Evolutionary conservation across 2,888 invertebrate species (phyloP), one percentile per base, ranked within the genome.

Genomic region (Coenonympha arcania): DNA sequence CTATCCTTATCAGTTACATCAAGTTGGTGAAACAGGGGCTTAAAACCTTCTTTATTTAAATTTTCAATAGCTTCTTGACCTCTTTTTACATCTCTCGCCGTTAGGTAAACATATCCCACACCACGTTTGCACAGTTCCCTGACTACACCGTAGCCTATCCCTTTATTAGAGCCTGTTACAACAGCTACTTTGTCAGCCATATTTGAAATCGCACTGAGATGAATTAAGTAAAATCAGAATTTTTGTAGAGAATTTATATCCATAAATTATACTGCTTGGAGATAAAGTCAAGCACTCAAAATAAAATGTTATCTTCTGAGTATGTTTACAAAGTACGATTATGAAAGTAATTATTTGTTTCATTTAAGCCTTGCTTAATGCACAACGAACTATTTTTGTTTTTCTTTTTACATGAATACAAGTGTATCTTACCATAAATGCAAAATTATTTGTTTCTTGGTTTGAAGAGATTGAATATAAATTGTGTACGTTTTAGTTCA

Each of bases 131-230:
- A 90, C 5, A 91, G 68, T 6, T 86, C 88, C 69, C 87, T 87
- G 0, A 90, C 90, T 51, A 89, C 90, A 0, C 79, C 89, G 63
- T 78, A 89, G 6, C 91, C 91, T 54, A 92, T 89, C 0, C 91
- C 91, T 71, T 90, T 90, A 66, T 91, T 91, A 6, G 85, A 75
- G 15, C 91, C 91, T n/a, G 91, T 91, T 4, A 91, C 90, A 2
- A 71, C 57, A 9, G 71, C 70, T 3, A 72, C 59, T 61, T 69
- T 72, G 15, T 50, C 41, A 15, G 57, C 45, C 71, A 69, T 71
- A 20, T 58, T 61, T 40, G 6, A 24, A 24, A 13, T 9, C 9
- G 1, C 2, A 39, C 39, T 39, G 39, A 24, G 1, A 4, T 4
- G 9, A 8, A 22, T 6, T 24, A 2, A 3, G 15, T 3, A 6